A percentile compares a stretch with the other conserved stretches of the same genome.
Evolutionary conservation across 2,888 invertebrate species (phyloP).

Genomic region (Eupithecia dodoneata): DNA sequence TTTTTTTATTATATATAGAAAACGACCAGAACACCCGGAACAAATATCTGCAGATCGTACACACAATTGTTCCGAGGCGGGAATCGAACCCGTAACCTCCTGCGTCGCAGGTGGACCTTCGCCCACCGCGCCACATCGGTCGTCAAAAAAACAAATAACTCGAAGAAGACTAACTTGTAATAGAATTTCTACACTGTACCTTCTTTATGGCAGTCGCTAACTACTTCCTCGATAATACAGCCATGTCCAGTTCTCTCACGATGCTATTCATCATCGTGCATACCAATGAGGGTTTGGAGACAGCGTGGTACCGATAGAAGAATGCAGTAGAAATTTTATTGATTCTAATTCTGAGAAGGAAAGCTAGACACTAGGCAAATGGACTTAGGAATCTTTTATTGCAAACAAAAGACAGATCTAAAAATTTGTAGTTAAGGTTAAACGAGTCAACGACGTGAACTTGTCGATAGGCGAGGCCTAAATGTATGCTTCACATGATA

Average conservation of each 20-base stretch:
- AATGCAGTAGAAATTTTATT: constrained; percentile 15
- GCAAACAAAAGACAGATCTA: background rate
- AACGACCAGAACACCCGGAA: no score
- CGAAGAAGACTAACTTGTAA: background rate
- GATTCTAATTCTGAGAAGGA: background rate
- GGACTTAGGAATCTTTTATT: background rate
- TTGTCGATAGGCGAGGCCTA: no score
- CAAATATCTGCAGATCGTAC: no score
- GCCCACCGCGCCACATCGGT: no score
- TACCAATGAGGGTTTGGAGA: constrained; percentile 26
- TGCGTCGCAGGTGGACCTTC: no score
- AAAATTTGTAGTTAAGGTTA: no score
- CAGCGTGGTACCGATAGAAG: constrained; percentile 27
- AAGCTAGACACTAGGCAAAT: background rate
- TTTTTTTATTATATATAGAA: no score
- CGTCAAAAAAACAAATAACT: no score
- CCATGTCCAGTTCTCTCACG: constrained; percentile 18
- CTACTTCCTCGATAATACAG: constrained; percentile 13
- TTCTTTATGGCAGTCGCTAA: background rate
- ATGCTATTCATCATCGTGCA: constrained; percentile 9
- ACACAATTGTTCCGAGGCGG: no score
- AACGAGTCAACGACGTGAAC: no score
- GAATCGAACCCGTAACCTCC: no score
- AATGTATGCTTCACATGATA: no score
- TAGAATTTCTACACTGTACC: constrained; percentile 5